phyloP scores from a whole-genome alignment of 2,888 invertebrate genomes.

The Amblyteles armatorius region DNA sequence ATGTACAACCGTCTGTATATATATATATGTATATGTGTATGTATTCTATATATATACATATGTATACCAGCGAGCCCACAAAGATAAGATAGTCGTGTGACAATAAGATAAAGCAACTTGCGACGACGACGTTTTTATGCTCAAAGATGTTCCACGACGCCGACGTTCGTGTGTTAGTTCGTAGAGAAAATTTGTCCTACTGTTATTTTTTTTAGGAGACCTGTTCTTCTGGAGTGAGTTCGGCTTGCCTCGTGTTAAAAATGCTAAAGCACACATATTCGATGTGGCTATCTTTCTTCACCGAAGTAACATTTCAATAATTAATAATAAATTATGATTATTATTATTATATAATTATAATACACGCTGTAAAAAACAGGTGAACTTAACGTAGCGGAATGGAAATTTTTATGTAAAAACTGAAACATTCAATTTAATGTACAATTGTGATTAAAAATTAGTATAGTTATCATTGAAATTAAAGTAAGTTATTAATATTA shows the following conservation, averaged over 20 bases:
- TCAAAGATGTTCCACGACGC: neutral
- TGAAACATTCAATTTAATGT: too few relatives aligned
- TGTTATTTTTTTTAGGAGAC: too few relatives aligned
- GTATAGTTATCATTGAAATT: too few relatives aligned
- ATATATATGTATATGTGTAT: neutral
- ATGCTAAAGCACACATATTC: neutral
- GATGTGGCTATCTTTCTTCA: neutral
- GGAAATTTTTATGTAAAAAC: too few relatives aligned
- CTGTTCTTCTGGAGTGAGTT: neutral
- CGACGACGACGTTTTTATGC: slow-evolving; percentile 3
- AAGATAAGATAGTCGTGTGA: slow-evolving; percentile 73
- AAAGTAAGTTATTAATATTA: too few relatives aligned
- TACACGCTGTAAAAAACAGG: too few relatives aligned
- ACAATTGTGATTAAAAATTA: too few relatives aligned
- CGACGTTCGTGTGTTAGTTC: neutral
- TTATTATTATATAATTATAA: too few relatives aligned
- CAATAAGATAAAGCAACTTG: slow-evolving; percentile 75
- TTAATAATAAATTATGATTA: neutral
- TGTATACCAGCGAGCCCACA: slow-evolving; percentile 23
- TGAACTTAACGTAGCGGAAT: too few relatives aligned
- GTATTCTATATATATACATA: neutral
- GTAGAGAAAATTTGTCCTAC: neutral
- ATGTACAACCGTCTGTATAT: neutral
- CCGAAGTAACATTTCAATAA: neutral
- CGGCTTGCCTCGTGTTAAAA: neutral